Evolutionary conservation across 2,888 invertebrate species (phyloP).

Genomic region (Chrysomela aeneicollis): DNA sequence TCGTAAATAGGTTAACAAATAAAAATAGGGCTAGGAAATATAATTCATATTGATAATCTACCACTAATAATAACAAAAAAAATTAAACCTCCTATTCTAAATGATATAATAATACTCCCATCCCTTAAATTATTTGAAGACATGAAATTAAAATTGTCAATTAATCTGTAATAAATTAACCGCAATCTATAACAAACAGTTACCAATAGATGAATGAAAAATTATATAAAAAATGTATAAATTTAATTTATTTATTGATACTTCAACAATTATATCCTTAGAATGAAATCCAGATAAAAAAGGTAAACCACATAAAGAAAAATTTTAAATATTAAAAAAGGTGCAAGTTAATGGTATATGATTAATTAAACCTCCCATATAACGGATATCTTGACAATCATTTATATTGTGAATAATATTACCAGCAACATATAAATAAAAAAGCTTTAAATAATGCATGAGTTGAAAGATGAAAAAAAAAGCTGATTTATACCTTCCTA

Average conservation of each 20-base stretch:
- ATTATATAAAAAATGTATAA: slow-evolving; percentile 65
- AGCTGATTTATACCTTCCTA: slow-evolving; percentile 64
- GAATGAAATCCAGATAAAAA: too few species aligned
- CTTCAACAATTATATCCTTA: slow-evolving; percentile 70
- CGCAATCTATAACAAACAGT: slow-evolving; percentile 58
- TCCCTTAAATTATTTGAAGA: slow-evolving; percentile 64
- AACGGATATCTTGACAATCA: slow-evolving; percentile 74
- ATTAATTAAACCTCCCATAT: slow-evolving; percentile 65
- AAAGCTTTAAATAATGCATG: slow-evolving; percentile 81
- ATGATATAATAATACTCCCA: slow-evolving; percentile 63
- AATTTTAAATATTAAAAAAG: too few species aligned
- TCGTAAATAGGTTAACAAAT: slow-evolving; percentile 67
- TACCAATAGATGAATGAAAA: slow-evolving; percentile 67
- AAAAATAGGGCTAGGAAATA: slow-evolving; percentile 64
- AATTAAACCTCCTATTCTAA: slow-evolving; percentile 58
- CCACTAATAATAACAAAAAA: slow-evolving; percentile 65
- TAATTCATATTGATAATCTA: slow-evolving; percentile 64
- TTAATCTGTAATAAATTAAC: slow-evolving; percentile 66
- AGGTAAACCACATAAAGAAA: too few species aligned
- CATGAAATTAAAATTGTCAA: slow-evolving; percentile 63
- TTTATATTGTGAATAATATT: slow-evolving; percentile 71
- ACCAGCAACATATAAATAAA: slow-evolving; percentile 77
- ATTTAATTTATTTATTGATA: slow-evolving; percentile 65
- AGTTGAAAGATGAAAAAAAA: slow-evolving; percentile 77
- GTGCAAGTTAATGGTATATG: too few species aligned